These are phyloP conservation scores for Xenopus borealis DNA, from an alignment of 2,113 vertebrate genomes.

Conservation along the genomic window DNA sequence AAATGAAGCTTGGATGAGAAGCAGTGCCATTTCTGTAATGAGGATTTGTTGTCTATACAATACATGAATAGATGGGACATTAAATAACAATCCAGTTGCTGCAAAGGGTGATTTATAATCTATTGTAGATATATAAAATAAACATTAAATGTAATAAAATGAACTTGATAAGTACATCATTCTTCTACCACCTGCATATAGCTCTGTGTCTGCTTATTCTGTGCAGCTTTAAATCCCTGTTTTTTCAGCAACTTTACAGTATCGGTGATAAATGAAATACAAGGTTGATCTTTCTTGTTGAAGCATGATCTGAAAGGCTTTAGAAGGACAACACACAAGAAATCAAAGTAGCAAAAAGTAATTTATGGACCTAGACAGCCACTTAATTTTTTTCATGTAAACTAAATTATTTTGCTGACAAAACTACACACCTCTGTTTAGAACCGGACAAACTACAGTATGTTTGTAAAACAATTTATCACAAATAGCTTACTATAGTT, in stretches of 20 bases:
- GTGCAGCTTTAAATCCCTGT: slow-evolving; percentile 16
- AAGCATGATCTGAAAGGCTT: slow-evolving; percentile 10
- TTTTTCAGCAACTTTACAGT: background rate
- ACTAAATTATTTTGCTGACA: slow-evolving; percentile 37
- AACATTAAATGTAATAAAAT: slow-evolving; percentile 28
- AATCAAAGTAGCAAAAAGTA: slow-evolving; percentile 34
- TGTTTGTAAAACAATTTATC: slow-evolving; percentile 36
- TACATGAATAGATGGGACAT: slow-evolving; percentile 36
- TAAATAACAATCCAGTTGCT: slow-evolving; percentile 40
- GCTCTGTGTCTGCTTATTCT: slow-evolving; percentile 14
- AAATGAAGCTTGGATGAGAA: slow-evolving; percentile 33
- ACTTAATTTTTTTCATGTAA: slow-evolving; percentile 30
- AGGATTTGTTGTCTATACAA: slow-evolving; percentile 37
- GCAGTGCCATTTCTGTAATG: slow-evolving; percentile 41
- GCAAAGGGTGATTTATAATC: slow-evolving; percentile 36
- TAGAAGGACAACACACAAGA: slow-evolving; percentile 3
- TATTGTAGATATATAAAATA: slow-evolving; percentile 36
- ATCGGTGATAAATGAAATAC: slow-evolving; percentile 8
- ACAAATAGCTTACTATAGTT: slow-evolving; percentile 31
- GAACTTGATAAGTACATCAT: slow-evolving; percentile 7
- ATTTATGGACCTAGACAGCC: slow-evolving; percentile 29
- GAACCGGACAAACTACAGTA: slow-evolving; percentile 26
- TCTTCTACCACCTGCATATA: slow-evolving; percentile 1
- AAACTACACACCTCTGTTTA: slow-evolving; percentile 13
- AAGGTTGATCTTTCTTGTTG: slow-evolving; percentile 2